Evolutionary conservation across 2,113 vertebrate genomes (phyloP).

Genomic region (Nerophis lumbriciformis): DNA sequence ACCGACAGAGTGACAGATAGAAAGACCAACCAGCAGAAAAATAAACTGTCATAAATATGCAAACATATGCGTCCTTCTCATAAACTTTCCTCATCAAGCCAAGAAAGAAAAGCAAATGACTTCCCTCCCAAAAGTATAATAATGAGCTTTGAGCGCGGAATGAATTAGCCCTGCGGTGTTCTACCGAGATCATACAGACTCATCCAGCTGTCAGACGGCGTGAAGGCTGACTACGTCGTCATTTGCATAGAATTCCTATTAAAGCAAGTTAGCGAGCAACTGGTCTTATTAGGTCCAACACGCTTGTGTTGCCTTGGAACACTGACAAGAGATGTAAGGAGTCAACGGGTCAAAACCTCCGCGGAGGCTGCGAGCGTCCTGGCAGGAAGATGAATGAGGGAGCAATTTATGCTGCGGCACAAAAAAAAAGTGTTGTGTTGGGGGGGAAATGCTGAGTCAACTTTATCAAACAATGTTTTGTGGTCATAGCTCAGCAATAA

Average conservation of each 20-base stretch:
- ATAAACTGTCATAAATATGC: background rate
- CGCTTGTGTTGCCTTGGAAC: constrained; percentile 34
- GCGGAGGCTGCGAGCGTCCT: constrained; percentile 3
- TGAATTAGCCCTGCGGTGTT: constrained; percentile 42
- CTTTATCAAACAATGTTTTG: constrained; percentile 7
- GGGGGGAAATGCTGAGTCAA: background rate
- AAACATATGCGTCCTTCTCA: background rate
- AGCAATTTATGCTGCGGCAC: constrained; percentile 15
- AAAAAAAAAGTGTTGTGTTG: background rate
- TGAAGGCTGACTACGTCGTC: constrained; percentile 40
- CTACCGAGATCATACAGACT: constrained; percentile 39
- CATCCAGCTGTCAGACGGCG: constrained; percentile 38
- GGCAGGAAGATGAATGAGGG: constrained; percentile 10
- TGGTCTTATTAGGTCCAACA: constrained; percentile 19
- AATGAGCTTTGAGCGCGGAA: constrained; percentile 39
- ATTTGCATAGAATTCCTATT: constrained; percentile 52
- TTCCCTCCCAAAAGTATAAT: constrained; percentile 40
- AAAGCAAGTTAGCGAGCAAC: constrained; percentile 39
- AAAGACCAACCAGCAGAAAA: too few relatives aligned
- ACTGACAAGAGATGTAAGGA: constrained; percentile 31
- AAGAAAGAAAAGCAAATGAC: background rate
- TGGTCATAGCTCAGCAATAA: constrained; percentile 4
- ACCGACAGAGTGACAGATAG: background rate
- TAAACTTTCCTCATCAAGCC: constrained; percentile 7
- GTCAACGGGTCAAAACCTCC: constrained; percentile 24